A percentile compares a stretch with the other conserved stretches of the same genome.
phyloP scores from a whole-genome alignment of 2,797 vertebrate genomes.

The Enteromius afrohamiltoni region DNA sequence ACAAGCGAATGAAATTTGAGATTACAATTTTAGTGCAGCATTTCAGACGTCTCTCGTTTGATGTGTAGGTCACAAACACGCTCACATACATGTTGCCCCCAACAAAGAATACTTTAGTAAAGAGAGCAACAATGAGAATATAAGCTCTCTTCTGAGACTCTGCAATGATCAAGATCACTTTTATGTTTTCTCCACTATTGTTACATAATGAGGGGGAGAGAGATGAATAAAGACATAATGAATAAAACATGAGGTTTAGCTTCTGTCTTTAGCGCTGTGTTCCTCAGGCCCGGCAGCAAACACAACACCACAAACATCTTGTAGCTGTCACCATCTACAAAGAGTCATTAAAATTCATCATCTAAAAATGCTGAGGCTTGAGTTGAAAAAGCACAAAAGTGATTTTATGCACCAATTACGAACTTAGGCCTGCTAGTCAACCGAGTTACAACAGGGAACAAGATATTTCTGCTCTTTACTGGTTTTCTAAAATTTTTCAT shows the following conservation, averaged over 20 bases:
- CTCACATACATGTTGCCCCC: not conserved
- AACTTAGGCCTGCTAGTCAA: not conserved
- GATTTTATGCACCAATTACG: slow-evolving; percentile 1
- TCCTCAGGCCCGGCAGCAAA: slow-evolving; percentile 33
- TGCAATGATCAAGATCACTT: slow-evolving; percentile 33
- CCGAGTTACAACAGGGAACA: not conserved
- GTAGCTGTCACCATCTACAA: slow-evolving; percentile 30
- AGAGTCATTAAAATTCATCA: slow-evolving; percentile 1
- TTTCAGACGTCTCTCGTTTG: not conserved
- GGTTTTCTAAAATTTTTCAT: not conserved
- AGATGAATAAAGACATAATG: slow-evolving; percentile 34
- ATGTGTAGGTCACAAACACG: slow-evolving; percentile 22
- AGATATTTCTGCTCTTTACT: not conserved
- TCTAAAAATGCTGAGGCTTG: slow-evolving; percentile 4
- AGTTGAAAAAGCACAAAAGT: slow-evolving; percentile 6
- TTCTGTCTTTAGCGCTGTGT: slow-evolving; percentile 18
- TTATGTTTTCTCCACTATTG: slow-evolving; percentile 39
- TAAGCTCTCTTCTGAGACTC: slow-evolving; percentile 41
- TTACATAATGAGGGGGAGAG: slow-evolving; percentile 22
- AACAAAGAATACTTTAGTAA: slow-evolving; percentile 14
- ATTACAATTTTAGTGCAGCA: slow-evolving; percentile 13
- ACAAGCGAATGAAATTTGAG: slow-evolving; percentile 5
- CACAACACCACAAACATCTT: slow-evolving; percentile 40
- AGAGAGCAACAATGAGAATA: not conserved
- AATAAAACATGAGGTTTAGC: slow-evolving; percentile 50